These are phyloP conservation scores for Hyalella azteca DNA, from an alignment of 2,888 invertebrate species.

Conservation along the genomic window DNA sequence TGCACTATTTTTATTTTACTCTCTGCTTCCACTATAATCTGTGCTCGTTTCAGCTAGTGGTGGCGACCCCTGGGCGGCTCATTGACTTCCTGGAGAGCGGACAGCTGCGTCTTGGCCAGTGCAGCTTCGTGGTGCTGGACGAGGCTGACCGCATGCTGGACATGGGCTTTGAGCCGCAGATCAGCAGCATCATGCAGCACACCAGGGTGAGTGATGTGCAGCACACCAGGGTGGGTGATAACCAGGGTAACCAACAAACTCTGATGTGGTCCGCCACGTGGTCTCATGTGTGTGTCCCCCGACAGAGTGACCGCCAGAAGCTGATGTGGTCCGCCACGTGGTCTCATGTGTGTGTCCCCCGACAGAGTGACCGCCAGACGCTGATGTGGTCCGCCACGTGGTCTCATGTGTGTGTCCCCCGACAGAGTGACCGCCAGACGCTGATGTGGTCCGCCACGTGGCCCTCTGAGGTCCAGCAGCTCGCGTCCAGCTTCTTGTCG, in stretches of 20 bases:
- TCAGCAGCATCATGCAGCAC: conserved; percentile 33
- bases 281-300: not conserved
- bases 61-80: conserved; percentile 42
- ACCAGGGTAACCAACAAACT: not conserved
- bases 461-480: conserved; percentile 37
- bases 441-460: conserved; percentile 45
- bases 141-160: conserved; percentile 44
- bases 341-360: no score
- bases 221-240: not conserved
- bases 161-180: conserved; percentile 44
- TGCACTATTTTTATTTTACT: no score
- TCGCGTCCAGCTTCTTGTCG: conserved; percentile 36
- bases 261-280: conserved; percentile 35
- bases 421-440: conserved; percentile 37
- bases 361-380: conserved; percentile 26
- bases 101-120: not conserved
- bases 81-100: conserved; percentile 34
- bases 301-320: not conserved
- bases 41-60: conserved; percentile 36
- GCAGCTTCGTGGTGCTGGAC: conserved; percentile 37
- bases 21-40: no score
- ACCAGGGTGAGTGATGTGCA: not conserved
- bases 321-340: conserved; percentile 42
- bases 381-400: conserved; percentile 37
- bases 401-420: not conserved